Conservation (phyloP, 1,140 invertebrate species). For the Tetragnatha versicolor region DNA sequence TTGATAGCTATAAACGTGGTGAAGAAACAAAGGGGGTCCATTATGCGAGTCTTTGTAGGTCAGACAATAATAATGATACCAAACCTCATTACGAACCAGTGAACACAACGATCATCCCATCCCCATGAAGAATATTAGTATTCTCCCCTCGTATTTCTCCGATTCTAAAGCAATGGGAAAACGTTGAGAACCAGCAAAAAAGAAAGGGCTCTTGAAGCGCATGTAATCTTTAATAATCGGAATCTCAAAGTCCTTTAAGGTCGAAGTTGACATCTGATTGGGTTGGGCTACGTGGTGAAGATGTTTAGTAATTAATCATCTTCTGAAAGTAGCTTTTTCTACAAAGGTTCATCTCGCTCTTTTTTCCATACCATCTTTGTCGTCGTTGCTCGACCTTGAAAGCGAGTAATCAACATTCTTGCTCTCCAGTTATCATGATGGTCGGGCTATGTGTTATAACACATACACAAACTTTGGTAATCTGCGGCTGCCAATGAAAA, state of each 20-base stretch:
- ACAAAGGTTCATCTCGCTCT: slow-evolving; percentile 17
- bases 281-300: slow-evolving; percentile 21
- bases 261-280: slow-evolving; percentile 39
- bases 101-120: not conserved
- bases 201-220: not conserved
- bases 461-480: slow-evolving; percentile 44
- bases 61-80: no score
- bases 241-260: slow-evolving; percentile 22
- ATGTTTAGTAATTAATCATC: slow-evolving; percentile 44
- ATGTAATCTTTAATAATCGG: slow-evolving; percentile 46
- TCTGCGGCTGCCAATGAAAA: slow-evolving; percentile 40
- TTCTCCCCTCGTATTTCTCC: slow-evolving; percentile 22
- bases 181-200: not conserved
- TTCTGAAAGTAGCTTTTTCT: slow-evolving; percentile 43
- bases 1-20: no score
- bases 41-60: no score
- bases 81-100: no score
- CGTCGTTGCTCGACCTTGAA: slow-evolving; percentile 39
- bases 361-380: slow-evolving; percentile 36
- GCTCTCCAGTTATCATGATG: slow-evolving; percentile 27
- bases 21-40: no score
- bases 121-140: not conserved
- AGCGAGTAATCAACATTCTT: slow-evolving; percentile 45
- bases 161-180: slow-evolving; percentile 2
- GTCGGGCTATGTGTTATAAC: slow-evolving; percentile 10